These are phyloP conservation scores for Bembecia ichneumoniformis DNA, from an alignment of 2,888 invertebrate genomes.

Conservation along the genomic window DNA sequence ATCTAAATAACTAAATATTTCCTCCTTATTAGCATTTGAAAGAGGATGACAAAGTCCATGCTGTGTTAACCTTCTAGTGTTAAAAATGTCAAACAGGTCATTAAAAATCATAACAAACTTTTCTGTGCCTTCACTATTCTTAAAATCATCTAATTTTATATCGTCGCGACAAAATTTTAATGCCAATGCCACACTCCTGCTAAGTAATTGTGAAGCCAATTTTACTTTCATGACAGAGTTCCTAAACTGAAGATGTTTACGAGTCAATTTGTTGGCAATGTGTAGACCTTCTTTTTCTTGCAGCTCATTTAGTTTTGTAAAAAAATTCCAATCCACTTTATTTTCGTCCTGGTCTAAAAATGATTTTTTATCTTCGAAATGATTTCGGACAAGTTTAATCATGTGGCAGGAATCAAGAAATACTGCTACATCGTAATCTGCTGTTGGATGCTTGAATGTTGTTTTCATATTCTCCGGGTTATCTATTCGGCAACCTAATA, in stretches of 20 bases:
- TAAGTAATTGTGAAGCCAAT: slow-evolving; percentile 13
- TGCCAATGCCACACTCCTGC: slow-evolving; percentile 12
- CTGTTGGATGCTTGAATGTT: slow-evolving; percentile 14
- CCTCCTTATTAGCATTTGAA: not conserved
- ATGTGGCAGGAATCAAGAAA: not conserved
- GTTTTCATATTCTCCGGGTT: slow-evolving; percentile 10
- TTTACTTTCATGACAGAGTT: slow-evolving; percentile 16
- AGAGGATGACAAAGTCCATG: slow-evolving; percentile 11
- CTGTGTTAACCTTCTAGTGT: slow-evolving; percentile 6
- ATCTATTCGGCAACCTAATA: slow-evolving; percentile 13
- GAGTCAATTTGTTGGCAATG: slow-evolving; percentile 12
- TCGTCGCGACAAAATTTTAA: slow-evolving; percentile 10
- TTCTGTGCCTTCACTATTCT: slow-evolving; percentile 8
- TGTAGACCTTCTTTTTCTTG: slow-evolving; percentile 11
- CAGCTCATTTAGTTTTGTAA: slow-evolving; percentile 8
- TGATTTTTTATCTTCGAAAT: slow-evolving; percentile 7
- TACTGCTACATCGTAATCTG: slow-evolving; percentile 10
- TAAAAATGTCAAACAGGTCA: slow-evolving; percentile 14
- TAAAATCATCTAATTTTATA: slow-evolving; percentile 9
- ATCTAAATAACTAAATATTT: slow-evolving; percentile 2
- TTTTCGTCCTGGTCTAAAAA: slow-evolving; percentile 2
- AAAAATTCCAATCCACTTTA: slow-evolving; percentile 7
- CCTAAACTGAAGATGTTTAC: slow-evolving; percentile 12
- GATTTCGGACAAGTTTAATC: slow-evolving; percentile 14
- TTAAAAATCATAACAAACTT: slow-evolving; percentile 9